Base-by-base conservation (phyloP, 2,888 invertebrate genomes). In the Stenotaenia linearis region DNA sequence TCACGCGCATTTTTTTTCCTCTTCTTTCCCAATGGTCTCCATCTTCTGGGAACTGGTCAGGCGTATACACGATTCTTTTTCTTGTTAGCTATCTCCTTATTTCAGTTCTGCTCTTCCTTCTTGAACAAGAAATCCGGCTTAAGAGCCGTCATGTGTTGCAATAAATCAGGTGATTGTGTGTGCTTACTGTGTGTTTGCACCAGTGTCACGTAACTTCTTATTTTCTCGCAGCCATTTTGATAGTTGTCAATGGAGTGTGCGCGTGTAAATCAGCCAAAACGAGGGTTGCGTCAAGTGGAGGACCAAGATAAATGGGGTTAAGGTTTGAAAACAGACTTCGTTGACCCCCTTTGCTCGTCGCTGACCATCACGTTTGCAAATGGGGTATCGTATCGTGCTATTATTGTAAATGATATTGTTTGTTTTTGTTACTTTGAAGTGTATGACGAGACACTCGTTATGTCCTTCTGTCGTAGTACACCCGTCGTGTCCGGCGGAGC, bases 1-100 rank as follows among this genome's bases (percentile, higher is more conserved):
- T 69, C 69, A 69, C 25, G 25, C 5, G 69, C 23, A 69, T 69
- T 69, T 69, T 61, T 69, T 69, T 69, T n/a, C n/a, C 69, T 69
- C 45, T 15, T 45, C 45, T 45, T 18, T 15, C 69, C 69, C 69
- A 69, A 28, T 69, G 28, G 69, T 69, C 69, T 69, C 69, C 69
- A 69, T 69, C 69, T 69, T 28, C 69, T 69, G 69, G 69, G 69
- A 69, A n/a, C 69, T 69, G 69, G 69, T 69, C 69, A 69, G 69
- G 69, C 69, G 69, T 69, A 69, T 25, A 69, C 69, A 69, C 69
- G 69, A 69, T 69, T 69, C 69, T 69, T 69, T 69, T 69, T 69
- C 69, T 69, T 69, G 69, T 69, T 69, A 69, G 69, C 69, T 69
- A 69, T 69, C 69, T 69, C 69, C 69, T 69, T 69, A 69, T 69